Conservation (phyloP, 2,797 vertebrate genomes). For the Mus caroli region DNA sequence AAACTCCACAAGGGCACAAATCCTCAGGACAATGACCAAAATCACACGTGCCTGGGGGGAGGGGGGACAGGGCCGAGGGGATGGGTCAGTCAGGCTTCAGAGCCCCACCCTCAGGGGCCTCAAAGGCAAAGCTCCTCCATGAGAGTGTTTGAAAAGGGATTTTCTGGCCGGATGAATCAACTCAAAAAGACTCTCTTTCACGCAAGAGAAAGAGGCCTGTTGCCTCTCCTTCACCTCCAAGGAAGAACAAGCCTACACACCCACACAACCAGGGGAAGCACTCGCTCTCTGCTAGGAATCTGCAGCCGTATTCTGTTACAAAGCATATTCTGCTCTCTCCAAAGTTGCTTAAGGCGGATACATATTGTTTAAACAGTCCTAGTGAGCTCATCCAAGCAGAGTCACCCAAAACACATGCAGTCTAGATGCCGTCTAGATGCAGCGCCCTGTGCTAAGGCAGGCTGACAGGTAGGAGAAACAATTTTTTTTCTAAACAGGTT, state of each 20-base stretch:
- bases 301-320: background rate
- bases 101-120: background rate
- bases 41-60: constrained; percentile 31
- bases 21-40: constrained; percentile 63
- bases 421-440: background rate
- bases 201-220: constrained; percentile 36
- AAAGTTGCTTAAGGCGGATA: background rate
- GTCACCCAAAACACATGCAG: background rate
- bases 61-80: background rate
- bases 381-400: background rate
- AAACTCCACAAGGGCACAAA: constrained; percentile 39
- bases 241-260: background rate
- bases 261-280: background rate
- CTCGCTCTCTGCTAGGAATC: background rate
- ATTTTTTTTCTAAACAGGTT: background rate
- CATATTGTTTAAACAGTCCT: background rate
- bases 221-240: constrained; percentile 43
- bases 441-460: background rate
- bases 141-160: constrained; percentile 74
- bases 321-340: background rate
- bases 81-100: background rate
- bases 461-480: background rate
- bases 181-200: constrained; percentile 77
- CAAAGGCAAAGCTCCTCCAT: constrained; percentile 70
- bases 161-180: constrained; percentile 73